Evolutionary conservation across 2,888 invertebrate genomes (phyloP).

Genomic region (Mesoligia furuncula): DNA sequence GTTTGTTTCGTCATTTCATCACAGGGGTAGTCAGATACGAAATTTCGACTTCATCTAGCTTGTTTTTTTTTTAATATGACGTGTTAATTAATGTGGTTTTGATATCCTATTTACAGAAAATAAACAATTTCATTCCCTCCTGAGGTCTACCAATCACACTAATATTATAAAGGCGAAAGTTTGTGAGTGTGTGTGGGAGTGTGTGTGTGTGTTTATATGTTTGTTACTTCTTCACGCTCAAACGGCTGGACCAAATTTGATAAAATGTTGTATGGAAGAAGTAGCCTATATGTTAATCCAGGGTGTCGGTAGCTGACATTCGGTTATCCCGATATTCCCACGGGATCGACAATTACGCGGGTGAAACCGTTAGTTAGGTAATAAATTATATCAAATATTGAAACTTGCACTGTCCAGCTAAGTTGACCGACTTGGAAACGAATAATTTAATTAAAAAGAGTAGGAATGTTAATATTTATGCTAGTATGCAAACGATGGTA

Average conservation of each 20-base stretch:
- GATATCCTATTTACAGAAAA: background rate
- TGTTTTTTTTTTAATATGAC: background rate
- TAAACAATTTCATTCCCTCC: background rate
- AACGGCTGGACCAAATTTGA: too few species aligned
- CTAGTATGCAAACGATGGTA: slow-evolving; percentile 8
- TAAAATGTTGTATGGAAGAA: too few species aligned
- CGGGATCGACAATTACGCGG: too few species aligned
- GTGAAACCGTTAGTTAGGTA: too few species aligned
- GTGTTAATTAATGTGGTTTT: too few species aligned
- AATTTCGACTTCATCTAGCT: background rate
- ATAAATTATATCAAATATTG: slow-evolving; percentile 27
- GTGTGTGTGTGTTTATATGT: too few species aligned
- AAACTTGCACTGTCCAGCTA: background rate
- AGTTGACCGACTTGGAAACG: slow-evolving; percentile 25
- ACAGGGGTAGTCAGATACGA: background rate
- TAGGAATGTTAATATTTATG: slow-evolving; percentile 34
- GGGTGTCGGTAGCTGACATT: too few species aligned
- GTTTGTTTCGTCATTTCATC: background rate
- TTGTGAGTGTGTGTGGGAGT: too few species aligned
- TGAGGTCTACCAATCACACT: background rate
- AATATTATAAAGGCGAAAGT: too few species aligned
- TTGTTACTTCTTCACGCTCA: too few species aligned
- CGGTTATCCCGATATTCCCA: too few species aligned
- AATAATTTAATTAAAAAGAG: slow-evolving; percentile 48
- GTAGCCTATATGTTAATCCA: too few species aligned